These are phyloP conservation scores for Scartelaos histophorus DNA, from an alignment of 2,113 vertebrate genomes.

Conservation along the genomic window DNA sequence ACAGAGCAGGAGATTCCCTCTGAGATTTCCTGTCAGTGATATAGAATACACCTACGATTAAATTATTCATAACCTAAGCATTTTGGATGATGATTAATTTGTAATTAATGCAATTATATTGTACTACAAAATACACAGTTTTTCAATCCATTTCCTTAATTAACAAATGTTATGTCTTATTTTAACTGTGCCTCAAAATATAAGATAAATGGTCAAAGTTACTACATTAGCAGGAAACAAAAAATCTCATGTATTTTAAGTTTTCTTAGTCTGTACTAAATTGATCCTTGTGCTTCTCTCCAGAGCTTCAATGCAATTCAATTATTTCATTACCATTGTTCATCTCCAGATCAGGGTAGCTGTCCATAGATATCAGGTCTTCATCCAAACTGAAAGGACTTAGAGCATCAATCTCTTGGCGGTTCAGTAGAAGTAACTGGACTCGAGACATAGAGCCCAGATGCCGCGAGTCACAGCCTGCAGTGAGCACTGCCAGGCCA, in stretches of 20 bases:
- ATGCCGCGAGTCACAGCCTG: constrained; percentile 59
- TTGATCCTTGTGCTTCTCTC: no score
- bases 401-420: constrained; percentile 25
- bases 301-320: no score
- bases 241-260: no score
- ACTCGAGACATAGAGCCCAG: constrained; percentile 69
- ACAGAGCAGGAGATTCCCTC: constrained; percentile 10
- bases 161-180: neutral
- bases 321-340: neutral
- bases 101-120: neutral
- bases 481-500: constrained; percentile 63
- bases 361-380: neutral
- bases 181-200: neutral
- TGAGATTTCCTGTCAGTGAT: neutral
- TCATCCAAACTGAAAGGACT: constrained; percentile 33
- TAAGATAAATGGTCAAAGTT: neutral
- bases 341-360: constrained; percentile 20
- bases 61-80: neutral
- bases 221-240: neutral
- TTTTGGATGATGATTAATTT: neutral
- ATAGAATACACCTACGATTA: neutral
- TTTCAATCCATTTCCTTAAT: no score
- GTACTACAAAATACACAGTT: neutral
- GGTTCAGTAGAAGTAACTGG: constrained; percentile 70
- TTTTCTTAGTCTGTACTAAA: no score